Evolutionary conservation across 2,888 invertebrate genomes (phyloP), one percentile per base, ranked within the genome.

Genomic region (Eucera pruinosa): DNA sequence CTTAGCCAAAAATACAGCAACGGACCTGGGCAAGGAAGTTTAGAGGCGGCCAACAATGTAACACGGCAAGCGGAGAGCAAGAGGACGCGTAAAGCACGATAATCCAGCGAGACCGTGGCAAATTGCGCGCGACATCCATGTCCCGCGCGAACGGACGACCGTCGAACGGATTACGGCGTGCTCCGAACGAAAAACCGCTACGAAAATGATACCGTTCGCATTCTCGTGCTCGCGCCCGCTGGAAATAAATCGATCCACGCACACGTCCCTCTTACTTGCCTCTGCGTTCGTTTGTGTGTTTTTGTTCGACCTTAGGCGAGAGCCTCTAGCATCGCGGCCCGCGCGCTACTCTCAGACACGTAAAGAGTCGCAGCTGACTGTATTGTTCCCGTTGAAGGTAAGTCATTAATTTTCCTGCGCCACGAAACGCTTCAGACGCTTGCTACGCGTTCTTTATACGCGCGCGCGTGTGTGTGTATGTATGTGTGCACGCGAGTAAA

Each of bases 321-420:
- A 64, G 83, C 78, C 80, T 84, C 77, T 78, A 76, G 78, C 85
- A 76, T 72, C 83, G 79, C 71, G 67, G 62, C 15, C 50, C 27
- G 25, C 79, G 83, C 84, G 81, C 78, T 84, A 85, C 87, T 78
- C 81, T 45, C 70, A 82, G 84, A 79, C 87, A 77, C 83, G 78
- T 81, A 83, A 83, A 86, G 84, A 86, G 86, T 80, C 87, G 80
- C 82, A 84, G 85, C 85, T 84, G 84, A 84, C 89, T 87, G 86
- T 89, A 89, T 89, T 89, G 89, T 89, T 90, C 88, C 86, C 86
- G 85, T 78, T 80, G 88, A 86, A 87, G 88, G 87, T 86, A 90
- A 91, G 91, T 92, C 91, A 92, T 91, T 91, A 91, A 91, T 90
- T 88, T 87, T 86, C 88, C 88, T 85, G 88, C 89, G 84, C 85